Base-by-base conservation (phyloP, 1,140 invertebrate genomes). In the Bombus impatiens region DNA sequence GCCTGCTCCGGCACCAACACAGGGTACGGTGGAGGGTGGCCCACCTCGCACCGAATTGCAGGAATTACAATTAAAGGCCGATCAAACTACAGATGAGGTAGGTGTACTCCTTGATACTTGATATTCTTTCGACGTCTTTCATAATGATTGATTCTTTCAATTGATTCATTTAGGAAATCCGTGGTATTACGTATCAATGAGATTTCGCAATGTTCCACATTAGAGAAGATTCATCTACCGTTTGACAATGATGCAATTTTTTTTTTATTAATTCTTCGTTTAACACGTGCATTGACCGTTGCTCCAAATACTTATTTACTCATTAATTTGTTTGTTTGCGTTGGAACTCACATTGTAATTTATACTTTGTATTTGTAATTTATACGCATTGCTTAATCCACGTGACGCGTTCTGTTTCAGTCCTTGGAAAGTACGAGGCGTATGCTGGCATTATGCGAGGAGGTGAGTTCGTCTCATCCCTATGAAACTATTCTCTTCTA, bases 381-480 rank as follows among this genome's bases (percentile, higher is more conserved):
- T 35, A 18, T 12, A 37, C 40, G 35, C 13, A n/a, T 78, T 32
- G 76, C 13, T 37, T 40, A 82, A 89, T 28, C 32, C 53, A 53
- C 35, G 28, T 74, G 53, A 84, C 65, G 80, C 82, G 25, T 86
- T 85, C 87, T 92, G 92, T 98, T 98, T 95, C 96, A 99, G 98
- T 99, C 99, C 37, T 95, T 99, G 96, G 99, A 99, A 95, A 98
- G 98, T 92, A 99, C 99, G 42, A 96, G 99, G 92, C 98, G 98
- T 93, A 99, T 99, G 99, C 96, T 99, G 95, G 96, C 97, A 86
- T 96, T 99, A 95, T 99, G 98, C 95, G 99, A 99, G 95, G 99
- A 99, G 98, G 98, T 99, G 96, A 97, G 97, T 96, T 88, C 80
- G n/a, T 87, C 83, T 80, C 68, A 35, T 80, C 72, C 77, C 44